Base-by-base conservation (phyloP, 2,797 vertebrate species). In the Hoplostethus mediterraneus region DNA sequence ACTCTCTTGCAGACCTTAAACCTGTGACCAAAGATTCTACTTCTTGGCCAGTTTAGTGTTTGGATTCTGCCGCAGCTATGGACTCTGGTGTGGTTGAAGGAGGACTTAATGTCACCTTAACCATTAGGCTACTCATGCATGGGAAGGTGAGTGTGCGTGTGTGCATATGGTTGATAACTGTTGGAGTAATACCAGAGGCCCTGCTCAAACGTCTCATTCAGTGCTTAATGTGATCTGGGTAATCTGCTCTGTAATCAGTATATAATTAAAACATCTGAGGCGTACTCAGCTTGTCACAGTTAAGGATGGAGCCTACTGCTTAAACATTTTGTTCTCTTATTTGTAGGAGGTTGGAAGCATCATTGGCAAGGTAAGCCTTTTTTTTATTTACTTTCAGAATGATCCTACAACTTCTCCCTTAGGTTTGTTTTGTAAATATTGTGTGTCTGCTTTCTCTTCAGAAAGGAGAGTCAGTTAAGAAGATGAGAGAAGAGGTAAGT, bases 51-150 rank as follows among this genome's bases (percentile, higher is more conserved):
- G 91, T 91, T 90, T 92, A 85, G 85, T 63, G 30, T 85, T 77
- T 87, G 88, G 73, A 90, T 77, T 85, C 75, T 83, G 80, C 91
- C 83, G 85, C 84, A 85, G 90, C 81, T 87, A 98, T 98, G 97
- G 97, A 98, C 93, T 96, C 97, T 76, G 97, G 97, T 92, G 95
- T 98, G 87, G 97, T 98, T 91, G 97, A 98, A 96, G 97, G 97
- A 92, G 97, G 97, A 91, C 96, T 98, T 88, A 98, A 98, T 93
- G 97, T 98, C 95, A 98, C 97, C 11, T 95, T 99, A 83, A 98
- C 97, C 80, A 98, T 98, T 93, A 94, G 97, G 84, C 94, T 98
- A 90, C 96, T 98, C 81, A 98, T 98, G 97, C 97, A 99, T 56
- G 97, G 97, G 56, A 98, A 98, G 95, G 97, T 96, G 86, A 85